Base-by-base conservation (phyloP, 2,113 vertebrate species). In the Gallinago jamesoni region DNA sequence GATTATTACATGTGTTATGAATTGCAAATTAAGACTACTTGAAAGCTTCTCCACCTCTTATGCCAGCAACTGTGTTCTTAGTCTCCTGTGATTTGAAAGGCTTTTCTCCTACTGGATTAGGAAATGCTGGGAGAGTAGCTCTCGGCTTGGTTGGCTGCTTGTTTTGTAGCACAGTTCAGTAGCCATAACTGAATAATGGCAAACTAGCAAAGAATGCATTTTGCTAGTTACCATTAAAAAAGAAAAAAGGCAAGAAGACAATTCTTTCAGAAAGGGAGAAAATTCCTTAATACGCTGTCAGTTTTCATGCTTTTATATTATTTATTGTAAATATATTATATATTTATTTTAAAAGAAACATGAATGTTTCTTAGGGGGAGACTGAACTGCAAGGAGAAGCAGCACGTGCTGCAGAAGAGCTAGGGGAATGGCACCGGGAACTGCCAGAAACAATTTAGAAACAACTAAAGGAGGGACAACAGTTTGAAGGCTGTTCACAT, bases 21-120 rank as follows among this genome's bases (percentile, higher is more conserved):
- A 75, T 91, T 94, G 66, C 35, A 91, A 90, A 85, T 92, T 70
- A 76, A 76, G 67, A 47, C 35, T 82, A 22, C 69, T 74, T 27
- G 39, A 75, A 80, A 87, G 37, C 35, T 77, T 60, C 50, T 89
- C 25, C 24, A 19, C 24, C 39, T 91, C 72, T 60, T 82, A 0
- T 60, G 57, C 25, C 45, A 85, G 12, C 24, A 53, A 43, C 35
- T 48, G 21, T 66, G 35, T 62, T 87, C 25, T 66, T 77, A 48
- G n/a, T 69, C 45, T 92, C 41, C 41, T 7, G 2, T 25, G 48
- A 23, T 79, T 24, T 76, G 59, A 63, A 43, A 84, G 64, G 30
- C 37, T 84, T 93, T 93, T 86, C 14, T 84, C 13, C n/a, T 88
- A 2, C 14, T 66, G 25, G 45, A 31, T 95, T 28, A 73, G 31